phyloP scores from a whole-genome alignment of 2,113 vertebrate species.

The Copsychus sechellarum region DNA sequence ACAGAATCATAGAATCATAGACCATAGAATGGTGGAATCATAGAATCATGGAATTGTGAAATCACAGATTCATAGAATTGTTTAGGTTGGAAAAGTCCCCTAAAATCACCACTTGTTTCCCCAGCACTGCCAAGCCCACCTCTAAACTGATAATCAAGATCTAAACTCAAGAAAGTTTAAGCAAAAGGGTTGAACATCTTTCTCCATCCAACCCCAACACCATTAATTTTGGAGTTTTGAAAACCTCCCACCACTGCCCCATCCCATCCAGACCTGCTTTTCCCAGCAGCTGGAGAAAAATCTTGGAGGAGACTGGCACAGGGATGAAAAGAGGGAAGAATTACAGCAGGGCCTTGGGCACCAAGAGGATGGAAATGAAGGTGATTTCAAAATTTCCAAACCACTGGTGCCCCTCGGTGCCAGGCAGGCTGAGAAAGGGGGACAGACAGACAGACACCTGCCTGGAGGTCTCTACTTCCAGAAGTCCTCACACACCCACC shows the following conservation, averaged over 20 bases:
- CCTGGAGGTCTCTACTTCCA: background rate
- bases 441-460: background rate
- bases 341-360: background rate
- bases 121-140: background rate
- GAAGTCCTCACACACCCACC: background rate
- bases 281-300: background rate
- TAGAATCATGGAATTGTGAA: background rate
- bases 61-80: background rate
- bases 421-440: background rate
- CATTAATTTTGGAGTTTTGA: background rate
- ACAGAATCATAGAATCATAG: background rate
- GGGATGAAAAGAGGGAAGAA: background rate
- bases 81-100: background rate
- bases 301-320: background rate
- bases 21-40: accelerated
- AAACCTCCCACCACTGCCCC: background rate
- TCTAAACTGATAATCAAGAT: background rate
- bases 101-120: background rate
- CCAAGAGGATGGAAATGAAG: background rate
- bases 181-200: background rate
- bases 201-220: background rate
- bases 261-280: background rate
- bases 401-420: accelerated
- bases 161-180: background rate
- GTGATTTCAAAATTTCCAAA: background rate